Conservation (phyloP, 2,797 vertebrate species). For the Huso huso region DNA sequence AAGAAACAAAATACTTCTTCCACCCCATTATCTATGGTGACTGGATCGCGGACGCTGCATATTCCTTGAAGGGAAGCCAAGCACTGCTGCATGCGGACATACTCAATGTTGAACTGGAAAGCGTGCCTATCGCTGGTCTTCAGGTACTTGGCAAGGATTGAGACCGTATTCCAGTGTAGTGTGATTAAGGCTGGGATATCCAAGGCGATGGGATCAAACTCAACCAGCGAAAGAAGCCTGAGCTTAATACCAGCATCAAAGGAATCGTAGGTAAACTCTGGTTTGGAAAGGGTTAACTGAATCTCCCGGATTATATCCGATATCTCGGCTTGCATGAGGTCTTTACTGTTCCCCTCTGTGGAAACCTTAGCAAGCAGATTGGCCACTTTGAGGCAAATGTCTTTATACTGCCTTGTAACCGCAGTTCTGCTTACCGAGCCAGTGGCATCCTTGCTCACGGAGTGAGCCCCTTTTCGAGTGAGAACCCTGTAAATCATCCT, state of each 20-base stretch:
- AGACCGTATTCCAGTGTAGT: conserved; percentile 35
- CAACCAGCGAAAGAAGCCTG: conserved; percentile 25
- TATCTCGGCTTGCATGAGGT: conserved; percentile 17
- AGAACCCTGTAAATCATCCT: conserved; percentile 33
- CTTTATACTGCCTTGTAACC: conserved; percentile 22
- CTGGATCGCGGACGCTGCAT: conserved; percentile 18
- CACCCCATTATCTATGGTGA: conserved; percentile 35
- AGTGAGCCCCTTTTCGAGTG: conserved; percentile 6
- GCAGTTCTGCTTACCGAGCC: not conserved
- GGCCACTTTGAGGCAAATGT: conserved; percentile 24
- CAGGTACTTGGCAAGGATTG: conserved; percentile 28
- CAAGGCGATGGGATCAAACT: conserved; percentile 29
- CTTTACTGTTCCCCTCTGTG: not conserved
- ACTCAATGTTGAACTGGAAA: conserved; percentile 32
- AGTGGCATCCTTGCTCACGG: not conserved
- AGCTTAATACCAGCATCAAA: conserved; percentile 37
- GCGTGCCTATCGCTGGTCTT: conserved; percentile 30
- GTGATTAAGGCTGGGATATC: conserved; percentile 23
- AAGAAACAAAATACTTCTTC: conserved; percentile 34
- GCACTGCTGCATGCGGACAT: conserved; percentile 19
- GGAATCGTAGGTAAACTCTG: conserved; percentile 19
- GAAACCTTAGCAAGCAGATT: conserved; percentile 23
- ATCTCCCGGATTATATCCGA: conserved; percentile 22
- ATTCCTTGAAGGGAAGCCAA: conserved; percentile 17
- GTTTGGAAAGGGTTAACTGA: conserved; percentile 19